Evolutionary conservation across 1,140 invertebrate genomes (phyloP).

Genomic region (Aphelinus atriplicis): DNA sequence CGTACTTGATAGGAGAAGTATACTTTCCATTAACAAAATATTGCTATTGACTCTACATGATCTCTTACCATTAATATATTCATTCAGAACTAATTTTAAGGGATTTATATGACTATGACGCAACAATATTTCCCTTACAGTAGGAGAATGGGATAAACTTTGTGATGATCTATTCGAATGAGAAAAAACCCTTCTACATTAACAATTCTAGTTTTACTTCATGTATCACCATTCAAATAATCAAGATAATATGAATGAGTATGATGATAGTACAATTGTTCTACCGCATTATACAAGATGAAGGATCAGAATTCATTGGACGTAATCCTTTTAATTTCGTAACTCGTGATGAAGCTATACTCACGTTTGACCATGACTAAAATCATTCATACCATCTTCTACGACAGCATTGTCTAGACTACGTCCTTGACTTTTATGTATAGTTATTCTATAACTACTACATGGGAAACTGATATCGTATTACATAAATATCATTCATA

Average conservation of each 20-base stretch:
- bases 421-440: constrained; percentile 59
- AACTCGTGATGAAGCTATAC: constrained; percentile 55
- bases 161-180: neutral
- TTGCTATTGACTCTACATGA: neutral
- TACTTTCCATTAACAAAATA: neutral
- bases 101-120: neutral
- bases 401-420: constrained; percentile 50
- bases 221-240: neutral
- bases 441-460: constrained; percentile 56
- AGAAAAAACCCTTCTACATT: neutral
- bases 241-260: too few species aligned
- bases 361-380: constrained; percentile 54
- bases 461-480: constrained; percentile 57
- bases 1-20: neutral
- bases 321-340: constrained; percentile 49
- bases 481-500: constrained; percentile 39
- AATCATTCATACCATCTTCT: constrained; percentile 75
- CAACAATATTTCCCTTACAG: neutral
- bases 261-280: too few species aligned
- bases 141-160: neutral
- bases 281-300: constrained; percentile 28
- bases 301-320: constrained; percentile 52
- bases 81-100: neutral
- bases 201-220: neutral
- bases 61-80: neutral